Conservation (phyloP, 2,113 vertebrate species). For the Oreochromis tanganicae region DNA sequence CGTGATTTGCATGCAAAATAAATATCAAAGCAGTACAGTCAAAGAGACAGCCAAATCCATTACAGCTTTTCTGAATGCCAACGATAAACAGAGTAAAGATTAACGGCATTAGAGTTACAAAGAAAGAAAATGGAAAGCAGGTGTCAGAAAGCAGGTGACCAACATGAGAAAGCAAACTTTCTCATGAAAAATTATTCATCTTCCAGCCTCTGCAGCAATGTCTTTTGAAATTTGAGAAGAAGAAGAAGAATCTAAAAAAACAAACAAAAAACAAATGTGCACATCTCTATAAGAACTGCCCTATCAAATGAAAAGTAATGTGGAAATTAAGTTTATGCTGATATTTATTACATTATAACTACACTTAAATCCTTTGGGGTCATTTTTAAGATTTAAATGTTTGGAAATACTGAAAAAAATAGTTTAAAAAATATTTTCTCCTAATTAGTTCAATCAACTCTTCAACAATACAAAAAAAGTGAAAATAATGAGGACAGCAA, state of each 20-base stretch:
- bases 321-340: background rate
- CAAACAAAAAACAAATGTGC: background rate
- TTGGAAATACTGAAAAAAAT: background rate
- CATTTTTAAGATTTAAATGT: background rate
- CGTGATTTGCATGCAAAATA: background rate
- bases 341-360: background rate
- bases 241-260: background rate
- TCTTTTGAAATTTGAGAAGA: background rate
- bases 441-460: slow-evolving; percentile 3
- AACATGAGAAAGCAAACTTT: background rate
- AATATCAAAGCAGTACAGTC: background rate
- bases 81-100: background rate
- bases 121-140: background rate
- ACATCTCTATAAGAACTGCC: background rate
- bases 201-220: background rate
- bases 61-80: background rate
- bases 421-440: background rate
- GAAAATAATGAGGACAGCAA: background rate
- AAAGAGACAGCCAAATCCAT: background rate
- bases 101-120: background rate
- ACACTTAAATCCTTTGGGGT: background rate
- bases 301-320: background rate
- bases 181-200: background rate
- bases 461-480: background rate
- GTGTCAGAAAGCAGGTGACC: background rate